These are phyloP conservation scores for Pharmacophagus antenor DNA, from an alignment of 2,888 invertebrate species.

Conservation along the genomic window DNA sequence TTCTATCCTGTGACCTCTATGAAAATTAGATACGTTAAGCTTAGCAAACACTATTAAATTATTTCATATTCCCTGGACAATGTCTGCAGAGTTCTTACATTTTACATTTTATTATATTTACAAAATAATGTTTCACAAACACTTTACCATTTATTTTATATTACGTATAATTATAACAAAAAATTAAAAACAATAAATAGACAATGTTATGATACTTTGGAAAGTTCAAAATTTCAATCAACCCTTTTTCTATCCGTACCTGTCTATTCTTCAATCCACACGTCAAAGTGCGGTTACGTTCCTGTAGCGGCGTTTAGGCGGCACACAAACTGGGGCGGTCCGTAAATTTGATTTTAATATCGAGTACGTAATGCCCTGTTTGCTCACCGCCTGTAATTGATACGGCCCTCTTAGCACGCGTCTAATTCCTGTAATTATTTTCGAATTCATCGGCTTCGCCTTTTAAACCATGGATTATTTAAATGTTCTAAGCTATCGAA, in stretches of 20 bases:
- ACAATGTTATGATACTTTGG: no score
- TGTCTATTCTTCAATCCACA: slow-evolving; percentile 38
- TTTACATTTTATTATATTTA: no score
- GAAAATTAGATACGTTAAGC: no score
- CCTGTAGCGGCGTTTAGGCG: slow-evolving; percentile 35
- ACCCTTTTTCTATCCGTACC: slow-evolving; percentile 46
- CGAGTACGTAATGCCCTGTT: slow-evolving; percentile 72
- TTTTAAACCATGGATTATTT: slow-evolving; percentile 70
- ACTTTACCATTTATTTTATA: no score
- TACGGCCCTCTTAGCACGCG: slow-evolving; percentile 69
- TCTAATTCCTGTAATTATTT: slow-evolving; percentile 79
- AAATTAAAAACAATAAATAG: background rate
- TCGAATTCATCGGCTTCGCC: slow-evolving; percentile 70
- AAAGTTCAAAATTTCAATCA: slow-evolving; percentile 12
- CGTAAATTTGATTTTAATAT: slow-evolving; percentile 80
- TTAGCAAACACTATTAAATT: no score
- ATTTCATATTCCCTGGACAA: no score
- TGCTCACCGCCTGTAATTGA: slow-evolving; percentile 72
- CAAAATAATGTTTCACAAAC: no score
- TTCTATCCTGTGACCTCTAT: no score
- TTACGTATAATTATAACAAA: no score
- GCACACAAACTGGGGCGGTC: slow-evolving; percentile 46
- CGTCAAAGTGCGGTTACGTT: slow-evolving; percentile 39
- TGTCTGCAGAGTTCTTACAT: no score
- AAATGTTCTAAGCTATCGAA: slow-evolving; percentile 32